Base-by-base conservation (phyloP, 2,113 vertebrate genomes). In the Saiga tatarica region DNA sequence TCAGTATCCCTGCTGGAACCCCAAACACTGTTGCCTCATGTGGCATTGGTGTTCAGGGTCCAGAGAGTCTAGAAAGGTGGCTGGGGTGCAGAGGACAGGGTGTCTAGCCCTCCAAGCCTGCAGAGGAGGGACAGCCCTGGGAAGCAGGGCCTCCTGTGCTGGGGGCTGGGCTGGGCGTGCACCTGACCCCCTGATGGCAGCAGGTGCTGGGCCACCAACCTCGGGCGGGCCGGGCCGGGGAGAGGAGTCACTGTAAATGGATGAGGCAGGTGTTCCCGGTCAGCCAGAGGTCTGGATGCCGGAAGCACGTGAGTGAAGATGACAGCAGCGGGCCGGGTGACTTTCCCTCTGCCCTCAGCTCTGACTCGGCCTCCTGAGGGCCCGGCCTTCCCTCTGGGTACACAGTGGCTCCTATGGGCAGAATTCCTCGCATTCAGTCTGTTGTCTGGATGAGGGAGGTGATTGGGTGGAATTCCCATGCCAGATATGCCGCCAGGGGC, bases 261-360 rank as follows among this genome's bases (percentile, higher is more conserved):
- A 87, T 93, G 93, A 76, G 55, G 93, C 93, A 94, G 95, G 79
- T 97, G 88, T 83, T 71, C 86, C 96, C 67, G 82, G 79, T 87
- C 82, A 47, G 89, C 90, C 3, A 19, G 91, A 90, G 91, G 78
- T 62, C 82, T 93, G 93, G 81, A 50, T 87, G 59, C 2, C 50
- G 67, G 81, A 78, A 95, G 93, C 97, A 96, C 26, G 15, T 97
- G 98, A 98, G 96, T 64, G 82, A n/a, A 30, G 76, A 52, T 92
- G 98, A 84, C 39, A 91, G 94, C 90, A 30, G 45, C 2, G 30
- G 78, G 47, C 94, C 78, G 83, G 90, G 64, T 87, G 86, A 84
- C 93, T 52, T 19, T 71, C 52, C 42, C 45, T 50, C 95, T 15
- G 0, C 23, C 59, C 42, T 33, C 52, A 78, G 87, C 67, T 92